Conservation (phyloP, 2,888 invertebrate genomes). For the Phaedon cochleariae region DNA sequence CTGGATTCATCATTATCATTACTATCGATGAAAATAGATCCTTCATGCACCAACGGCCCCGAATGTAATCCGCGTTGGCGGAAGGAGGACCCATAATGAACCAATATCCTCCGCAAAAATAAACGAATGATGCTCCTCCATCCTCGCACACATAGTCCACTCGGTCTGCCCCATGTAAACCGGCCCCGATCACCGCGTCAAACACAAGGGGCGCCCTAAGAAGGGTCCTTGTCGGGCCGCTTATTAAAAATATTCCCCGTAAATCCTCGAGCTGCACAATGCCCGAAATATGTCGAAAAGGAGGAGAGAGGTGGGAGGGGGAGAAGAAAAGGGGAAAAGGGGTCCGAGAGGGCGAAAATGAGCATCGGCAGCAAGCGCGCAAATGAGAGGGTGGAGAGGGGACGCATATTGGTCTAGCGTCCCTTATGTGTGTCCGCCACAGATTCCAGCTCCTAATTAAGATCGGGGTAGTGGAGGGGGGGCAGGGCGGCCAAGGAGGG, state of each 20-base stretch:
- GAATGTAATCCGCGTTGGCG: too few species aligned
- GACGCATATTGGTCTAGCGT: slow-evolving; percentile 61
- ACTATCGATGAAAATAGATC: too few species aligned
- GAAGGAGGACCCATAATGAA: too few species aligned
- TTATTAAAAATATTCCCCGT: slow-evolving; percentile 9
- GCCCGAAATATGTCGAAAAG: slow-evolving; percentile 9
- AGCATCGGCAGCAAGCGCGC: slow-evolving; percentile 33
- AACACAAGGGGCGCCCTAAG: neutral
- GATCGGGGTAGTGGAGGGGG: slow-evolving; percentile 70
- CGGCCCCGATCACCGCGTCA: neutral
- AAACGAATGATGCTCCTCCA: neutral
- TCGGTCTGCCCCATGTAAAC: neutral
- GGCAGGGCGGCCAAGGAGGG: slow-evolving; percentile 58
- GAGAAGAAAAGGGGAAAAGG: neutral
- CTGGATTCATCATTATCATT: too few species aligned
- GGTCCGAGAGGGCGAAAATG: slow-evolving; percentile 37
- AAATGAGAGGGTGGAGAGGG: slow-evolving; percentile 42
- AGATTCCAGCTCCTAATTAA: slow-evolving; percentile 88
- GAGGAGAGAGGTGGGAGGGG: neutral
- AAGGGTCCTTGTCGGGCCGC: slow-evolving; percentile 8
- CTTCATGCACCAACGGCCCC: too few species aligned
- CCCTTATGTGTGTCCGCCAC: slow-evolving; percentile 77
- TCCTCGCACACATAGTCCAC: neutral
- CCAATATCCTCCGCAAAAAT: too few species aligned
- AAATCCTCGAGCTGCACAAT: slow-evolving; percentile 10